Evolutionary conservation across 2,113 vertebrate genomes (phyloP), one percentile per base, ranked within the genome.

Genomic region (Sinocyclocheilus grahami): DNA sequence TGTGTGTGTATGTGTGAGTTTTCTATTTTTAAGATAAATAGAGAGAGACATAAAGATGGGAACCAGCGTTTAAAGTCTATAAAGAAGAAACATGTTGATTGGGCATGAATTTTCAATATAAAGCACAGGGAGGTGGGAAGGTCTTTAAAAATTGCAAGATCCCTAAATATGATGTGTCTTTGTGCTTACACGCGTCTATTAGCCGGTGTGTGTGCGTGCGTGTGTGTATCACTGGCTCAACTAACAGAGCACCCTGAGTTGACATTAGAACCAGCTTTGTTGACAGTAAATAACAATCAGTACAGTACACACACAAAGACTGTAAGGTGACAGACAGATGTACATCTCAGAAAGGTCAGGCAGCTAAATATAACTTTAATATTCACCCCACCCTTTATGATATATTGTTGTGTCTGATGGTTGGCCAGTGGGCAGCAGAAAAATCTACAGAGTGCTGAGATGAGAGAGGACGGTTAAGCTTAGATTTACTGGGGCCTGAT

Each of bases 311-410:
- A 87, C 39, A 78, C 27, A 71, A 14, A 79, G 58, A 83, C 42
- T 3, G 77, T 53, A 78, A 55, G 58, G 55, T 55, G 58, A 87
- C 51, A 42, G 79, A 82, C 30, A 53, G 42, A 69, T 69, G 37
- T 89, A 87, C 75, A 87, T 85, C 89, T 86, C 80, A 79, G 88
- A 93, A 93, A 92, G 92, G 92, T 89, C 92, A 93, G 86, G 4
- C 39, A 69, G 89, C 92, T 94, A 94, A 93, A 95, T 94, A 93
- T 94, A 94, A 91, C 90, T 48, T 89, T 88, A 91, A 92, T 92
- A 91, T 93, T 93, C 92, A 93, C 90, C 87, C 33, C 90, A 86
- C 33, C 88, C 86, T 86, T 65, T 72, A 63, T 93, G 94, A 94
- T 93, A 93, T 92, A 95, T 95, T 93, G 94, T 91, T 83, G 86